These are phyloP conservation scores for Tenthredo livida DNA, from an alignment of 2,888 invertebrate genomes.

Conservation along the genomic window DNA sequence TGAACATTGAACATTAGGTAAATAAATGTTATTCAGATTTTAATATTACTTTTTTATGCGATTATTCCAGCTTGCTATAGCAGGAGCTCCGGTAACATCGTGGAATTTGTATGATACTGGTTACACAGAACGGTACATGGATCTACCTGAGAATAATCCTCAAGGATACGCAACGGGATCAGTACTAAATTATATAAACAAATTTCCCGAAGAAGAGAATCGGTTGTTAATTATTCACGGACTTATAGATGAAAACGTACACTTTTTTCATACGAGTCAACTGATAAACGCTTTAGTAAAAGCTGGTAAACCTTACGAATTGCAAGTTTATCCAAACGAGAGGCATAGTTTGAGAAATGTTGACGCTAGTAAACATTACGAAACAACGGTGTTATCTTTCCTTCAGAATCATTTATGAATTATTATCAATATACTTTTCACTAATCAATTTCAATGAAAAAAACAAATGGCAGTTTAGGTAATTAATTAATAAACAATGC, in stretches of 20 bases:
- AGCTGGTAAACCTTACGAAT: conserved; percentile 97
- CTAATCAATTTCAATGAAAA: conserved; percentile 24
- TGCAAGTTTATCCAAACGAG: conserved; percentile 98
- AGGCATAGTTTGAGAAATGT: conserved; percentile 96
- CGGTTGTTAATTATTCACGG: conserved; percentile 97
- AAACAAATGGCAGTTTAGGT: conserved; percentile 40
- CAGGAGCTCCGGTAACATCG: conserved; percentile 98
- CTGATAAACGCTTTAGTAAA: conserved; percentile 93
- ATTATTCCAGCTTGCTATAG: conserved; percentile 86
- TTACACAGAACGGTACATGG: conserved; percentile 99
- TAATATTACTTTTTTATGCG: conserved; percentile 20
- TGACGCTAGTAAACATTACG: conserved; percentile 97
- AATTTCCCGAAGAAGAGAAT: conserved; percentile 95
- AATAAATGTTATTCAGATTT: conserved; percentile 44
- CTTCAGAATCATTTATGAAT: conserved; percentile 88
- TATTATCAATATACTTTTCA: neutral
- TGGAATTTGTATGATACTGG: conserved; percentile 99
- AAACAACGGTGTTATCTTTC: conserved; percentile 95
- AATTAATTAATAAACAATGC: conserved; percentile 21
- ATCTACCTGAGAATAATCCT: conserved; percentile 87
- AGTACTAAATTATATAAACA: conserved; percentile 90
- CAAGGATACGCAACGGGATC: conserved; percentile 92
- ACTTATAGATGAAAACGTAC: conserved; percentile 98
- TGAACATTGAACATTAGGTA: neutral
- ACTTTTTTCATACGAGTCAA: conserved; percentile 97